phyloP scores from a whole-genome alignment of 2,113 vertebrate genomes.

The Passer montanus region DNA sequence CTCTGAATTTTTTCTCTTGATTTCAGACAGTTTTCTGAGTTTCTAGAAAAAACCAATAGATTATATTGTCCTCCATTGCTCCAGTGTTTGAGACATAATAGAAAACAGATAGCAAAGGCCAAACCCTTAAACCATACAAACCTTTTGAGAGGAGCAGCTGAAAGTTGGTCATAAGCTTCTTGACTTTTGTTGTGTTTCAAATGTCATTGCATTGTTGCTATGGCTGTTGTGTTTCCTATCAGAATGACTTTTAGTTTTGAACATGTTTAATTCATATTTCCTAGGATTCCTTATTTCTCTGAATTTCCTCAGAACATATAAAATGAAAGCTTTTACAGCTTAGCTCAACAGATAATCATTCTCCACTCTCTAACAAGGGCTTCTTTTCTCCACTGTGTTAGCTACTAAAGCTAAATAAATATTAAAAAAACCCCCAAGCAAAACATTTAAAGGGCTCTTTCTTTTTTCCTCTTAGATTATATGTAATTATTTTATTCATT shows the following conservation, averaged over 20 bases:
- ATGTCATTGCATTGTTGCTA: accelerated
- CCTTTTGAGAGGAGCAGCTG: neutral
- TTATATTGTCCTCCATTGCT: neutral
- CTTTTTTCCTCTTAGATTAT: neutral
- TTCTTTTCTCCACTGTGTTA: neutral
- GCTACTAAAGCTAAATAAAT: neutral
- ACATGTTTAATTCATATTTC: neutral
- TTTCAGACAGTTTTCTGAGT: neutral
- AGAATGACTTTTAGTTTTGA: neutral
- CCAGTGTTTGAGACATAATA: neutral
- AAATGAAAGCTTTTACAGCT: neutral
- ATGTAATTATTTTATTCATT: slow-evolving; percentile 5
- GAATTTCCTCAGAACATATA: neutral
- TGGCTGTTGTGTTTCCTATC: neutral
- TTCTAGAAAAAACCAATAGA: neutral
- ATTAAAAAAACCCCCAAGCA: neutral
- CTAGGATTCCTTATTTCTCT: neutral
- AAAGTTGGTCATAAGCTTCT: neutral
- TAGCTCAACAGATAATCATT: neutral
- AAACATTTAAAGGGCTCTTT: neutral
- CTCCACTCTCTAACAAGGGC: neutral
- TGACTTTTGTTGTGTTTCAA: neutral
- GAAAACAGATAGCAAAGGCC: neutral
- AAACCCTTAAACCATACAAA: neutral
- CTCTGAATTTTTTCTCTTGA: neutral